phyloP scores from a whole-genome alignment of 2,888 invertebrate genomes.

The Drosophila rellima region DNA sequence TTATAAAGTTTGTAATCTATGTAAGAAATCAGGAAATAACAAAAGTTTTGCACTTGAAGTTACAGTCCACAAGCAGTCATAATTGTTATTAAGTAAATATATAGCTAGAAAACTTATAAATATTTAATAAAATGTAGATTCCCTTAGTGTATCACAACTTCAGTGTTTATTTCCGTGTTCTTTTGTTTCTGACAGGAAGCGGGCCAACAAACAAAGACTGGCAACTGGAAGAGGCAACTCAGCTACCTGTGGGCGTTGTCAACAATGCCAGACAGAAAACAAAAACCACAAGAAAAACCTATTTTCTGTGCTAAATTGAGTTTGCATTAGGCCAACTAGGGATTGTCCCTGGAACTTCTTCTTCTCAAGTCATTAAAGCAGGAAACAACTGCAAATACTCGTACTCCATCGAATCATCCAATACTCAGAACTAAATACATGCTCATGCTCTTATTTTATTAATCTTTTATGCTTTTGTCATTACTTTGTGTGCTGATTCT shows the following conservation, averaged over 20 bases:
- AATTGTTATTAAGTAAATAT: neutral
- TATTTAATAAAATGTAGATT: neutral
- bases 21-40: neutral
- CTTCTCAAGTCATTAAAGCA: conserved; percentile 8
- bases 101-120: neutral
- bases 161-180: conserved; percentile 19
- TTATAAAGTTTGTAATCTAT: conserved; percentile 1
- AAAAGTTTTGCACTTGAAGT: neutral
- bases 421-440: conserved; percentile 12
- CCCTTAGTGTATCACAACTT: conserved; percentile 13
- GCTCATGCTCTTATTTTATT: conserved; percentile 2
- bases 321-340: conserved; percentile 58
- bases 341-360: conserved; percentile 34
- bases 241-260: conserved; percentile 57
- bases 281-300: conserved; percentile 24
- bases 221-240: conserved; percentile 19
- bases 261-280: conserved; percentile 33
- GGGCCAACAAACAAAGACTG: conserved; percentile 33
- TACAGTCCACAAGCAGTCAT: neutral
- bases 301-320: conserved; percentile 39
- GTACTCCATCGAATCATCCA: neutral
- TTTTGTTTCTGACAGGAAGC: conserved; percentile 40
- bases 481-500: conserved; percentile 53
- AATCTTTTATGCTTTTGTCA: conserved; percentile 18
- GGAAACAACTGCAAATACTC: conserved; percentile 18